Percentiles rank a stretch among this genome's conserved stretches.
Evolutionary conservation across 2,888 invertebrate genomes (phyloP).

Genomic region (Chironomus riparius): DNA sequence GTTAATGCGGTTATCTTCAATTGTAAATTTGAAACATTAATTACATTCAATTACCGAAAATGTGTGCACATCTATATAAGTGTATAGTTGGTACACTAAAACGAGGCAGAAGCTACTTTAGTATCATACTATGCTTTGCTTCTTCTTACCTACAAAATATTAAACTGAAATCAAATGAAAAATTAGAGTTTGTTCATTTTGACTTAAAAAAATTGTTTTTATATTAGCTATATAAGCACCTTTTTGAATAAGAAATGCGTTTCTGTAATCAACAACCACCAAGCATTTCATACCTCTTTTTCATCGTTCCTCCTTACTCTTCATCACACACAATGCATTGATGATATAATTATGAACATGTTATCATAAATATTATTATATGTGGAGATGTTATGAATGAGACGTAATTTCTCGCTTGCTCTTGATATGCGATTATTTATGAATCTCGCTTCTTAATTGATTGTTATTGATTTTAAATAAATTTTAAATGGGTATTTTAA

Average conservation of each 20-base stretch:
- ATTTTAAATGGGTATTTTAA: constrained; percentile 19
- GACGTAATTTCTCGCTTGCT: constrained; percentile 22
- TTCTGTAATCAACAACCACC: no score
- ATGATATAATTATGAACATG: constrained; percentile 19
- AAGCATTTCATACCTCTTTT: neutral
- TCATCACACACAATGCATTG: neutral
- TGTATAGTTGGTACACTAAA: neutral
- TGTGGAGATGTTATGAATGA: constrained; percentile 24
- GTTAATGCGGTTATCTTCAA: constrained; percentile 17
- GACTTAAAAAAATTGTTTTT: no score
- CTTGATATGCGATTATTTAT: constrained; percentile 18
- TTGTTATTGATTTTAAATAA: constrained; percentile 27
- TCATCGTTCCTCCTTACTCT: neutral
- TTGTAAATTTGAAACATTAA: constrained; percentile 20
- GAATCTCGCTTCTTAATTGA: constrained; percentile 22
- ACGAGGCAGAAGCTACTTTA: no score
- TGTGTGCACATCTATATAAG: neutral
- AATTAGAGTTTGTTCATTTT: neutral
- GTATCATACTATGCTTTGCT: no score
- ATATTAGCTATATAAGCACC: no score
- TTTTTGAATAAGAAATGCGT: no score
- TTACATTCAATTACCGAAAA: constrained; percentile 25
- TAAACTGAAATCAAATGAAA: no score
- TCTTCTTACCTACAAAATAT: no score
- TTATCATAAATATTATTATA: constrained; percentile 25